Evolutionary conservation across 2,797 vertebrate genomes (phyloP).

Genomic region (Dipus sagitta): DNA sequence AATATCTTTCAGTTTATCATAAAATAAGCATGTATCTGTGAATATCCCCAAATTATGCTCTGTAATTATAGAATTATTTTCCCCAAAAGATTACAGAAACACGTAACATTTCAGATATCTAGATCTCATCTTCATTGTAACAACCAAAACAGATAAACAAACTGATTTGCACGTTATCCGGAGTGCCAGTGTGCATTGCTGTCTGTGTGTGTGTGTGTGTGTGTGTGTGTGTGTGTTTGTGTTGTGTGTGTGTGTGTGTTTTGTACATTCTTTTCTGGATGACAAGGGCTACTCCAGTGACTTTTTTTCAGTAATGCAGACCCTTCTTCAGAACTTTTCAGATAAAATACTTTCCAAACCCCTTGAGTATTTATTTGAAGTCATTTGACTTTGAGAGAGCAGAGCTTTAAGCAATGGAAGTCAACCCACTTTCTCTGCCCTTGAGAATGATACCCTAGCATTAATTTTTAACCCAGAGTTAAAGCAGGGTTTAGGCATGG

Average conservation of each 20-base stretch:
- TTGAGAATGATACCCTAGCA: constrained; percentile 63
- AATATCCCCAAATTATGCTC: constrained; percentile 33
- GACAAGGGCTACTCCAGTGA: constrained; percentile 78
- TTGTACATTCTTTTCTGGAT: constrained; percentile 41
- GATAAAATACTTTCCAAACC: constrained; percentile 77
- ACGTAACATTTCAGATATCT: constrained; percentile 77
- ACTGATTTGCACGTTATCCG: constrained; percentile 79
- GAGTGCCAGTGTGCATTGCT: constrained; percentile 61
- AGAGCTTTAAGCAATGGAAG: constrained; percentile 83
- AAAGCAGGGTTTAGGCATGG: constrained; percentile 62
- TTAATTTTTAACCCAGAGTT: constrained; percentile 49
- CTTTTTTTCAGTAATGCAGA: constrained; percentile 82
- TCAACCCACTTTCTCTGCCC: constrained; percentile 71
- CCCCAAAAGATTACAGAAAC: constrained; percentile 80
- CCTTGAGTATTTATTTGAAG: constrained; percentile 80
- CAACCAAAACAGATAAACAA: constrained; percentile 54
- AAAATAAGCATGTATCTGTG: background rate
- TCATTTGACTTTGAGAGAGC: constrained; percentile 82
- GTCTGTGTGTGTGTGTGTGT: background rate
- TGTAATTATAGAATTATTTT: constrained; percentile 38
- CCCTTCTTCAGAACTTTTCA: constrained; percentile 80
- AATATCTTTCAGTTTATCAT: background rate
- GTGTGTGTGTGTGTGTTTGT: constrained; percentile 44
- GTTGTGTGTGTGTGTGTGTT: constrained; percentile 63
- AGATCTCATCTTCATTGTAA: constrained; percentile 82